Percentiles rank a stretch among this genome's conserved stretches.
These are phyloP conservation scores for Cnemophilus loriae DNA, from an alignment of 2,113 vertebrate genomes.

Conservation along the genomic window DNA sequence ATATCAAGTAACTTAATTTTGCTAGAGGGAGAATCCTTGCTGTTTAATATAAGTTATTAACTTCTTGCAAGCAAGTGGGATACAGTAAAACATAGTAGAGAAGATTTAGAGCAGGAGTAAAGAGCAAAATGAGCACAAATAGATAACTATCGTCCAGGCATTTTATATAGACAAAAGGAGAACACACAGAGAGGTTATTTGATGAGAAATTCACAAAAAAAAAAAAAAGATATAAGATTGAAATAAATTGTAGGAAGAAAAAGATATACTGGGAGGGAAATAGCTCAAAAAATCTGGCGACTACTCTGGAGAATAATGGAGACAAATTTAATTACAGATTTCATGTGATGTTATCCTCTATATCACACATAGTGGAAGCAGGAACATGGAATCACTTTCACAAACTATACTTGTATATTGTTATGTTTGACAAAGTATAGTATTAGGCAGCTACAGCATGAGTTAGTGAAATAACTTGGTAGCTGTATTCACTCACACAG, in stretches of 20 bases:
- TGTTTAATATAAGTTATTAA: background rate
- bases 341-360: constrained; percentile 3
- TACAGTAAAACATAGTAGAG: background rate
- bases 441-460: background rate
- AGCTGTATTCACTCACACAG: background rate
- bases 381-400: constrained; percentile 13
- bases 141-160: background rate
- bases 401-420: background rate
- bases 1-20: background rate
- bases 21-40: background rate
- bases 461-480: background rate
- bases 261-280: background rate
- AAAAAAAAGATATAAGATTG: constrained; percentile 13
- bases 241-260: constrained; percentile 3
- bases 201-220: background rate
- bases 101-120: background rate
- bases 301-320: constrained; percentile 13
- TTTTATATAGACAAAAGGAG: background rate
- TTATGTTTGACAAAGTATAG: constrained; percentile 5
- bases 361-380: background rate
- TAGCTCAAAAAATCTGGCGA: background rate
- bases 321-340: constrained; percentile 38
- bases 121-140: background rate
- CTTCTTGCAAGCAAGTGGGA: background rate
- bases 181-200: background rate